Percentiles rank a stretch among this genome's conserved stretches.
These are phyloP conservation scores for Saxidomus purpurata DNA, from an alignment of 1,140 invertebrate species.

Conservation along the genomic window DNA sequence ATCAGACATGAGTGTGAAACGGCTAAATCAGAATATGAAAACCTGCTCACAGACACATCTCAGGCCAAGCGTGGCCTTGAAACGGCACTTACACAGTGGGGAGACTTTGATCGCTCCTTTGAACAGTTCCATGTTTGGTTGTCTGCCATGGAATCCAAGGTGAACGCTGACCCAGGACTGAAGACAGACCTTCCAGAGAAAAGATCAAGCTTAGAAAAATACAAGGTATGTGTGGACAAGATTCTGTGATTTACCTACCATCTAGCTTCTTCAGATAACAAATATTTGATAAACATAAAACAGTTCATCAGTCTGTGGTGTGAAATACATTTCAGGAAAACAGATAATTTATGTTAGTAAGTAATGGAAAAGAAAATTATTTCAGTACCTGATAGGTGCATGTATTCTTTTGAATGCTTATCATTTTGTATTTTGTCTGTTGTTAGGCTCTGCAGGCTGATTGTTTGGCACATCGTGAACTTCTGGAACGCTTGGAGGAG, in stretches of 20 bases:
- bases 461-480: conserved; percentile 78
- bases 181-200: conserved; percentile 95
- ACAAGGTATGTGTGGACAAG: conserved; percentile 89
- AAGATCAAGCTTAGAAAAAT: conserved; percentile 95
- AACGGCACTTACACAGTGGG: conserved; percentile 85
- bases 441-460: conserved; percentile 80
- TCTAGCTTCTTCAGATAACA: no score
- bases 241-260: no score
- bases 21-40: conserved; percentile 81
- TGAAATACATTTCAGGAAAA: no score
- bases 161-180: conserved; percentile 88
- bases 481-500: conserved; percentile 78
- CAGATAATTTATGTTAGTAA: no score
- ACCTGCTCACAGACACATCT: conserved; percentile 82
- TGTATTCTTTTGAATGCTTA: no score
- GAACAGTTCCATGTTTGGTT: conserved; percentile 95
- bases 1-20: conserved; percentile 81
- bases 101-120: conserved; percentile 90
- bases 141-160: conserved; percentile 94
- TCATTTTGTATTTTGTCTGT: no score
- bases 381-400: no score
- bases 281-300: no score
- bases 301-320: no score
- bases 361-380: no score
- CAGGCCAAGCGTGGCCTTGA: conserved; percentile 83